A percentile compares a stretch with the other conserved stretches of the same genome.
phyloP scores from a whole-genome alignment of 2,797 vertebrate genomes.

The Orientallactaga sibirica region DNA sequence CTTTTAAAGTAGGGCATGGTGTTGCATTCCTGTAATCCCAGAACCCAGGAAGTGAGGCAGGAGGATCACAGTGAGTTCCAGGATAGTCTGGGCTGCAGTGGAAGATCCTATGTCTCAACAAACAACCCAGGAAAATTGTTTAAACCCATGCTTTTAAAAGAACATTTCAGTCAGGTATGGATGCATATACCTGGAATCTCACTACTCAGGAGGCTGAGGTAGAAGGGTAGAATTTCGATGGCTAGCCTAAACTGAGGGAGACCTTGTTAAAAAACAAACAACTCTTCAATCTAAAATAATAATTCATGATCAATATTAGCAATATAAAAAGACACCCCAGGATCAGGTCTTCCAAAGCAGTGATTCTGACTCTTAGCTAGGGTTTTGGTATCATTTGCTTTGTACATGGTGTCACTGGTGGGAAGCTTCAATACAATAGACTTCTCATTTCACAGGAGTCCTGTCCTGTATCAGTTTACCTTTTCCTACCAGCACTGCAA shows the following conservation, averaged over 20 bases:
- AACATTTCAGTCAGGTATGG: not conserved
- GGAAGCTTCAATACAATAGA: not conserved
- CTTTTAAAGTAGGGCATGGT: not conserved
- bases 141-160: constrained; percentile 14
- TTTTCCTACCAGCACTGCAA: constrained; percentile 10
- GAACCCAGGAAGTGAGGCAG: not conserved
- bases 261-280: not conserved
- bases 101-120: not conserved
- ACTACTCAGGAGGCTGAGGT: not conserved
- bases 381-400: not conserved
- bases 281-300: not conserved
- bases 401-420: not conserved
- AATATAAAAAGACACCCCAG: not conserved
- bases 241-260: not conserved
- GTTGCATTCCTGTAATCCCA: not conserved
- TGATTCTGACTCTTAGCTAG: not conserved
- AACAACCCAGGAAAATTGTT: not conserved
- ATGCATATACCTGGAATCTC: not conserved
- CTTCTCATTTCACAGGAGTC: not conserved
- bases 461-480: not conserved
- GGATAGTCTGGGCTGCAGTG: not conserved
- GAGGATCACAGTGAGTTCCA: not conserved
- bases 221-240: not conserved
- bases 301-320: not conserved
- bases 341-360: not conserved